Conservation (phyloP, 1,140 invertebrate species). For the Drosophila oshimai region DNA sequence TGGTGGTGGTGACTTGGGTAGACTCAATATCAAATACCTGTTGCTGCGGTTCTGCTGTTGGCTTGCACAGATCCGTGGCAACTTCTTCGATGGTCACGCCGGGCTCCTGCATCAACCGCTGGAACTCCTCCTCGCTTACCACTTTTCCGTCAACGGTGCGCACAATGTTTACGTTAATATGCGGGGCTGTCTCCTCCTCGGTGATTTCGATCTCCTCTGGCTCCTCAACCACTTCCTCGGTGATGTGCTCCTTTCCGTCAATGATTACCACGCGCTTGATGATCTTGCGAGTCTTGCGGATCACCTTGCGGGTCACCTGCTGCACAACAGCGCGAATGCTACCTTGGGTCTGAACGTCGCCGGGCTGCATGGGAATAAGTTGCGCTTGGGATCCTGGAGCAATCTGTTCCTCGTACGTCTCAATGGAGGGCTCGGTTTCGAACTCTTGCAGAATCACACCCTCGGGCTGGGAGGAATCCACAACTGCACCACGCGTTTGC, state of each 20-base stretch:
- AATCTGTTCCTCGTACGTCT: constrained; percentile 60
- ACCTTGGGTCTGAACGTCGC: constrained; percentile 69
- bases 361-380: constrained; percentile 6
- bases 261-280: constrained; percentile 90
- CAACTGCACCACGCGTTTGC: constrained; percentile 60
- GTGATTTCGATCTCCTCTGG: constrained; percentile 91
- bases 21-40: constrained; percentile 83
- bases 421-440: constrained; percentile 83
- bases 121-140: constrained; percentile 83
- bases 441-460: constrained; percentile 84
- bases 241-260: constrained; percentile 91
- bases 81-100: constrained; percentile 79
- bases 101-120: constrained; percentile 68
- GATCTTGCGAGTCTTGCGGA: constrained; percentile 88
- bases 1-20: constrained; percentile 67
- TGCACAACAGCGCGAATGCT: constrained; percentile 88
- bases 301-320: constrained; percentile 89
- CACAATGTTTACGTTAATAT: constrained; percentile 89
- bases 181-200: constrained; percentile 88
- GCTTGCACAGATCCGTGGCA: constrained; percentile 56
- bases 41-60: constrained; percentile 60
- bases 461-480: constrained; percentile 84
- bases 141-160: constrained; percentile 84
- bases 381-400: constrained; percentile 60
- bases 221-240: constrained; percentile 92